Base-by-base conservation (phyloP, 2,113 vertebrate genomes). In the Myotis davidii region DNA sequence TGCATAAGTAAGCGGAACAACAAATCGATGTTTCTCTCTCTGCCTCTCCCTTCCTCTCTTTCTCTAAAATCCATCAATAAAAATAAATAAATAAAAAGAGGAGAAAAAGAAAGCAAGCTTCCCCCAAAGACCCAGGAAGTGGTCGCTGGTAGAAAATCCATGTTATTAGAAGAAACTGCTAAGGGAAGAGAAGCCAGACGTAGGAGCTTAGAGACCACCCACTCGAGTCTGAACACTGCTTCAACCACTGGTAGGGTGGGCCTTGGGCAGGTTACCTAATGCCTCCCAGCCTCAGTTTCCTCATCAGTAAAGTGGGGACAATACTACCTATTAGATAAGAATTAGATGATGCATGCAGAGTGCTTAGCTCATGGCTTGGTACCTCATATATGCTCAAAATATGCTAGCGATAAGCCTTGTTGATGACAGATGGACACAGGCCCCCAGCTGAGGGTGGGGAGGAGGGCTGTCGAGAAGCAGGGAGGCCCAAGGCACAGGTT, bases 131-230 rank as follows among this genome's bases (percentile, higher is more conserved):
- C 45, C 59, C 45, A 87, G 45, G 20, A 45, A 91, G 59, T 25
- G 32, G 23, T 39, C 48, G 70, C 48, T 89, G 56, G 48, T 37
- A 84, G 48, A 67, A 70, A 95, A 88, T 23, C 37, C 5, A 85
- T 82, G 16, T 79, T 37, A 76, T 79, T 32, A 81, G 29, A 45
- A 85, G 65, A 74, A 17, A 83, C 6, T 12, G 4, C 61, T 56
- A 76, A 92, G 34, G 14, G 18, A 77, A 92, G 25, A 85, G 83
- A 76, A 81, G 65, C 32, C 76, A 90, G 85, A 88, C 27, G n/a
- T 87, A 45, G 23, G 67, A 6, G 34, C 42, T 91, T 85, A 54
- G 74, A 59, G 42, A 83, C n/a, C 77, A 50, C 29, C 14, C 21
- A 16, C 25, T 45, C 29, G 50, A 9, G 9, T 78, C 65, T 95